phyloP scores from a whole-genome alignment of 2,888 invertebrate species.

The Orthosia incerta region DNA sequence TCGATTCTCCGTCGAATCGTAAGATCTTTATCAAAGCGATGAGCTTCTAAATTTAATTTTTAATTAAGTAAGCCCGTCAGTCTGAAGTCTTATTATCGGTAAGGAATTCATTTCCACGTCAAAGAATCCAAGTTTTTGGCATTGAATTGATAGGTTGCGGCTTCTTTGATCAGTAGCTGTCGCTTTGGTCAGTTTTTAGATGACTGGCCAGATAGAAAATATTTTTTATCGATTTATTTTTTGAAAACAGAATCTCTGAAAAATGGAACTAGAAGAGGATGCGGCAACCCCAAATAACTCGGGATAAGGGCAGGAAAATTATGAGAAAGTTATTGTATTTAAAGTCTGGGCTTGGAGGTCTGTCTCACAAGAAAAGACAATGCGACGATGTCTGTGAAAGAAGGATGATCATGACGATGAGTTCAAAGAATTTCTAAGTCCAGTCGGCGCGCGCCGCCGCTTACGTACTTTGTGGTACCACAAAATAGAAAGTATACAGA shows the following conservation, averaged over 20 bases:
- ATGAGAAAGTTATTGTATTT: too few relatives aligned
- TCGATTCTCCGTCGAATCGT: conserved; percentile 56
- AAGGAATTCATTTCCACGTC: conserved; percentile 51
- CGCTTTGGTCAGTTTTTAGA: too few relatives aligned
- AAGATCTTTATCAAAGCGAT: conserved; percentile 63
- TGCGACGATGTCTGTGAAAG: not conserved
- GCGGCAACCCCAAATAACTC: too few relatives aligned
- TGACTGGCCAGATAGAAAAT: not conserved
- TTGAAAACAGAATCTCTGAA: not conserved
- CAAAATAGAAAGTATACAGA: too few relatives aligned
- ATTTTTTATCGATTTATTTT: not conserved
- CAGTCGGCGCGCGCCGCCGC: too few relatives aligned
- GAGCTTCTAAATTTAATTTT: conserved; percentile 62
- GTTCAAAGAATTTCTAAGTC: too few relatives aligned
- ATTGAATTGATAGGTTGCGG: conserved; percentile 49
- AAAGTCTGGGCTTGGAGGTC: too few relatives aligned
- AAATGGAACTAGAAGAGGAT: not conserved
- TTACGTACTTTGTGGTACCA: too few relatives aligned
- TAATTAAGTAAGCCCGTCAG: conserved; percentile 59
- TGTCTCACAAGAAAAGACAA: not conserved
- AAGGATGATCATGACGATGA: too few relatives aligned
- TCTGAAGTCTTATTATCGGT: conserved; percentile 49
- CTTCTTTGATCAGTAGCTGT: conserved; percentile 45
- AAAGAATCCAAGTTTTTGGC: conserved; percentile 41
- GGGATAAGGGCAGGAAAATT: too few relatives aligned